Evolutionary conservation across 2,797 vertebrate genomes (phyloP).

Genomic region (Bradypus variegatus): DNA sequence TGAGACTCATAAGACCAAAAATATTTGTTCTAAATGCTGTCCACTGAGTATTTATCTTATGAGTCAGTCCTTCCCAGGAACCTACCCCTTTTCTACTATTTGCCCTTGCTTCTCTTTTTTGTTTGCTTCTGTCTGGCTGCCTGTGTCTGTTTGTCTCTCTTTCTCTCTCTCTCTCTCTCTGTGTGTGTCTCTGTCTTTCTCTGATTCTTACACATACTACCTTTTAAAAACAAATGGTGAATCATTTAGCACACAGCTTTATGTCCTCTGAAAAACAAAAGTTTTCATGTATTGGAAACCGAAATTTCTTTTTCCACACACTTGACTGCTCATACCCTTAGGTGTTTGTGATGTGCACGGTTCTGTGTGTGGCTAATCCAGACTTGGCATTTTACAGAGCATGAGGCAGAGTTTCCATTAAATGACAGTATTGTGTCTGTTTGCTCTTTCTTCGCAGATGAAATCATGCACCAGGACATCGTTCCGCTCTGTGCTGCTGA

Average conservation of each 20-base stretch:
- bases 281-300: neutral
- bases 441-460: conserved; percentile 79
- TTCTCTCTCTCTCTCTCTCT: neutral
- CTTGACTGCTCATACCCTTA: accelerated
- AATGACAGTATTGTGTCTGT: conserved; percentile 39
- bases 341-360: neutral
- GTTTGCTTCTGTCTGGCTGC: neutral
- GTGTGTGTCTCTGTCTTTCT: too few relatives aligned
- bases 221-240: neutral
- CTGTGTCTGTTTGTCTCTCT: neutral
- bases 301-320: neutral
- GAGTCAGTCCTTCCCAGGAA: neutral
- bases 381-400: neutral
- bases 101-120: neutral
- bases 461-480: conserved; percentile 96
- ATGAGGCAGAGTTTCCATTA: neutral
- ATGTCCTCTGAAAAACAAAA: conserved; percentile 1
- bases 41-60: neutral
- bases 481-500: conserved; percentile 87
- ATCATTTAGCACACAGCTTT: neutral
- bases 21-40: neutral
- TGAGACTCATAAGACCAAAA: neutral
- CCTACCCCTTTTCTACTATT: neutral
- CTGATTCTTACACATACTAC: neutral
- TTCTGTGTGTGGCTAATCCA: conserved; percentile 25